Conservation (phyloP, 2,797 vertebrate species). For the Setipinna tenuifilis region DNA sequence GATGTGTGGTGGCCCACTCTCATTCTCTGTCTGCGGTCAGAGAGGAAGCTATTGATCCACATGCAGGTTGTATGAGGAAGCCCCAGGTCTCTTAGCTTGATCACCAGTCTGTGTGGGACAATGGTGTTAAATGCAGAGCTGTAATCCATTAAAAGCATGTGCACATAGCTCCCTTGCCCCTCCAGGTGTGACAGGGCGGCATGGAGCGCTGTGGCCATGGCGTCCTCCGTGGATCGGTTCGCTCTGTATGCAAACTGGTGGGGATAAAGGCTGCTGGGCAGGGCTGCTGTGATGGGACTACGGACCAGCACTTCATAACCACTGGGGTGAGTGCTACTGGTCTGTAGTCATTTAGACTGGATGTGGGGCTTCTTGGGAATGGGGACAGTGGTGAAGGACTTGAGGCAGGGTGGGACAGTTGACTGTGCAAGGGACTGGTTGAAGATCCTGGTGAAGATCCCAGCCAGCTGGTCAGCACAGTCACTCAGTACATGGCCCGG, state of each 20-base stretch:
- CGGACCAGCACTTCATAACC: no score
- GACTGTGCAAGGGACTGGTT: background rate
- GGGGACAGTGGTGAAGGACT: constrained; percentile 7
- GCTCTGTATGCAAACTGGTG: constrained; percentile 26
- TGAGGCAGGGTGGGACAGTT: constrained; percentile 25
- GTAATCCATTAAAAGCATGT: constrained; percentile 29
- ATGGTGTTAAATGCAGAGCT: constrained; percentile 33
- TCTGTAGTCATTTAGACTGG: constrained; percentile 12
- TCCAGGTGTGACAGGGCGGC: constrained; percentile 20
- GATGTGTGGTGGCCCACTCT: background rate
- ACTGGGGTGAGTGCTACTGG: no score
- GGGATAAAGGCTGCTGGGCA: background rate
- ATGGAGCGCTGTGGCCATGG: constrained; percentile 7
- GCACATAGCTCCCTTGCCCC: constrained; percentile 8
- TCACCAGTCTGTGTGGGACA: background rate
- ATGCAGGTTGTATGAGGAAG: background rate
- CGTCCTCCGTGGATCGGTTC: constrained; percentile 32
- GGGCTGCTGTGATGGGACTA: constrained; percentile 9
- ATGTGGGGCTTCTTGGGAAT: background rate
- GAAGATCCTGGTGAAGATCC: constrained; percentile 17
- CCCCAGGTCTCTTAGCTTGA: background rate
- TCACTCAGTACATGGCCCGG: background rate
- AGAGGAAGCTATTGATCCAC: constrained; percentile 25
- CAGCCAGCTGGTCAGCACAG: constrained; percentile 12
- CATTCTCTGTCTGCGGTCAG: background rate